Percentiles rank a stretch among this genome's conserved stretches.
These are phyloP conservation scores for Tachuris rubrigastra DNA, from an alignment of 2,113 vertebrate species.

Conservation along the genomic window DNA sequence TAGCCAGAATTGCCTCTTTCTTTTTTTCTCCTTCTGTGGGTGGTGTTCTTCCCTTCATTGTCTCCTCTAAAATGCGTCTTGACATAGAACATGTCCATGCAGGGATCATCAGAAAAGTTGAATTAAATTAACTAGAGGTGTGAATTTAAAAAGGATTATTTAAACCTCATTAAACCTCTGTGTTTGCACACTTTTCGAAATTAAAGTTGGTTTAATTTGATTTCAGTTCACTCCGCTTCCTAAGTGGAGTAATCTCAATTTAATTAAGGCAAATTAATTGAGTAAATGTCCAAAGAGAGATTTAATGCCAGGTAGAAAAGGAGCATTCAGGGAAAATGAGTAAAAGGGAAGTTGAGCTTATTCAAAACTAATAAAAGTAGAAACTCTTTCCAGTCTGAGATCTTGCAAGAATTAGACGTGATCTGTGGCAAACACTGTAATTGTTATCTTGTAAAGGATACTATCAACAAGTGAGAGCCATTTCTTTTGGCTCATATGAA, in stretches of 20 bases:
- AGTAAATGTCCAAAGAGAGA: slow-evolving; percentile 17
- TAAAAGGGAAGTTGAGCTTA: neutral
- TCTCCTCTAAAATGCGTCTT: neutral
- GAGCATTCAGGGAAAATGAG: neutral
- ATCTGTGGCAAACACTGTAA: neutral
- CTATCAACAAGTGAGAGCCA: neutral
- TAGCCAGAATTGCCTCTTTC: neutral
- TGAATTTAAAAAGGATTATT: slow-evolving; percentile 53
- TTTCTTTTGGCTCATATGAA: neutral
- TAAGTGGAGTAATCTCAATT: slow-evolving; percentile 47
- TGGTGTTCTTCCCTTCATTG: neutral
- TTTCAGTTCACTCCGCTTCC: slow-evolving; percentile 37
- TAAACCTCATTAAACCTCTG: slow-evolving; percentile 55
- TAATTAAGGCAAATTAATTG: slow-evolving; percentile 61
- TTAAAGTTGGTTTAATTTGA: slow-evolving; percentile 53
- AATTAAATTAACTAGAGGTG: slow-evolving; percentile 49
- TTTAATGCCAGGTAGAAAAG: slow-evolving; percentile 7
- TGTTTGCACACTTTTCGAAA: slow-evolving; percentile 36
- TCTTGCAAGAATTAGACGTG: neutral
- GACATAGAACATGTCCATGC: neutral
- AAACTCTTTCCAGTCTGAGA: neutral
- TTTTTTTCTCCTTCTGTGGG: neutral
- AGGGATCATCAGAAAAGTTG: neutral
- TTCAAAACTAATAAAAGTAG: neutral
- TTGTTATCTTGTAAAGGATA: neutral